Base-by-base conservation (phyloP, 2,888 invertebrate genomes). In the Agrochola lychnidis region DNA sequence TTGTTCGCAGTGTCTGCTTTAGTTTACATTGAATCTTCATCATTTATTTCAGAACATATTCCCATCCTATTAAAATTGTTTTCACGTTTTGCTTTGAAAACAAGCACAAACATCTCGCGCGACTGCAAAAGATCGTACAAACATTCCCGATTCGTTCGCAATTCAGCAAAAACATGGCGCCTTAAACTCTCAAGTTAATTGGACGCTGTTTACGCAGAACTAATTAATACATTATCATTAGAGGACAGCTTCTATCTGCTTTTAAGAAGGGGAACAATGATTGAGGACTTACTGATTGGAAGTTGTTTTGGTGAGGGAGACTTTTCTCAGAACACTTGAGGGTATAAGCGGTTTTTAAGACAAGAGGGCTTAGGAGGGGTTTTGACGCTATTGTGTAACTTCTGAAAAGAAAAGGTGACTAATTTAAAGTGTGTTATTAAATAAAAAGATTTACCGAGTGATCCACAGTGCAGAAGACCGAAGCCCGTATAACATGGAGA, bases 161-260 rank as follows among this genome's bases (percentile, higher is more conserved):
- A 82, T 72, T 90, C 81, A 79, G 83, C 85, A 86, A 89, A 90
- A 89, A 88, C 83, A 87, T 76, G 70, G 76, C 79, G 71, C 76
- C 88, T 89, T 87, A 83, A 88, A 90, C 90, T 91, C 89, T 91
- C 85, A 87, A 89, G 85, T 88, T 91, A 92, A 93, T 93, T 92
- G 90, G 88, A 89, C 79, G 84, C 84, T 93, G 93, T 93, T 92
- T 92, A 90, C 91, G 83, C 71, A 76, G 81, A 84, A 73, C 79
- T 87, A 90, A 91, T 93, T 92, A 92, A 93, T 92, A 91, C 90
- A 92, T 93, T 92, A 92, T 89, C 89, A 87, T 92, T 90, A 91
- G 84, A 79, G 76, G 73, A 79, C 78, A 77, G 69, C 42, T 78
- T 64, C 69, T 69, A 77, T 79, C 78, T 77, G 68, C 68, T 76